Conservation (phyloP, 2,797 vertebrate genomes). For the Hippopotamyrus pictus region DNA sequence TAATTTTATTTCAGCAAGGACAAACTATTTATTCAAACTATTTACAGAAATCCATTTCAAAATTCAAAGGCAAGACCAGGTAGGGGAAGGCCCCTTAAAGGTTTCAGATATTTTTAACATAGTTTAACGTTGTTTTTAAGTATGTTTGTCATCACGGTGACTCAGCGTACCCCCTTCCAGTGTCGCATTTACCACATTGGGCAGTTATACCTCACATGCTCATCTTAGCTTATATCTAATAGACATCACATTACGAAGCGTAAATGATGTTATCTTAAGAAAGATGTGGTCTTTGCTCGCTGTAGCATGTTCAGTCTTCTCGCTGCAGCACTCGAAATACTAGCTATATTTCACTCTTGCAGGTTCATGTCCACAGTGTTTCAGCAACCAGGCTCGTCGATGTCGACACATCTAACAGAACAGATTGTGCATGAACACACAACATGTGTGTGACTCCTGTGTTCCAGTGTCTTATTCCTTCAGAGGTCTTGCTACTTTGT, state of each 20-base stretch:
- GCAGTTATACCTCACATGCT: not conserved
- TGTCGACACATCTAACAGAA: not conserved
- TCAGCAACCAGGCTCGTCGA: not conserved
- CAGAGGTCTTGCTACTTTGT: not conserved
- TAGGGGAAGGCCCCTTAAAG: not conserved
- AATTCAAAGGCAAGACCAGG: not conserved
- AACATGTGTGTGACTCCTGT: not conserved
- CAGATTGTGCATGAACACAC: not conserved
- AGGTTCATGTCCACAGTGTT: not conserved
- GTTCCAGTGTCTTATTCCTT: not conserved
- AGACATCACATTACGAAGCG: not conserved
- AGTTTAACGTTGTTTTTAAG: not conserved
- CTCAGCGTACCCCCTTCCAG: not conserved
- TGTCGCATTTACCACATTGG: not conserved
- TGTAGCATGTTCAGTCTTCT: not conserved
- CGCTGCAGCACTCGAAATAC: not conserved
- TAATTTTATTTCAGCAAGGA: not conserved
- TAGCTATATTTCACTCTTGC: not conserved
- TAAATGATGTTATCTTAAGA: not conserved
- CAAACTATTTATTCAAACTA: not conserved
- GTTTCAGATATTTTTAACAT: not conserved
- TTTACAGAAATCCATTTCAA: not conserved
- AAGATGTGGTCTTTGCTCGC: not conserved
- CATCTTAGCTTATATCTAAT: not conserved
- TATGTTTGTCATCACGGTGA: not conserved